Base-by-base conservation (phyloP, 2,888 invertebrate species). In the Zonitis immaculata region DNA sequence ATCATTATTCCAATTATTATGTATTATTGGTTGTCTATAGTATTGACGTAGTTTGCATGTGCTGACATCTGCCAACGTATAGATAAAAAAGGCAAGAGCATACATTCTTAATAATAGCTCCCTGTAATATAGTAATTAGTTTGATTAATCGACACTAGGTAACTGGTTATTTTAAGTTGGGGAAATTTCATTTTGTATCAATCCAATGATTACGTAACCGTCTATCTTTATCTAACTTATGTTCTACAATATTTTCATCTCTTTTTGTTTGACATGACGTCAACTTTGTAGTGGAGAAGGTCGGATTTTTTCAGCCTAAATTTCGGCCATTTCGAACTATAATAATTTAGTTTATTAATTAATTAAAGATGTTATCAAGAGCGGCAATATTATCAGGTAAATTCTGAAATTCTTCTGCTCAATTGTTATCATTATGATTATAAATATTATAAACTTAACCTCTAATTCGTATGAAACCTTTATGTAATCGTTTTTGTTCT, bases 371-470 rank as follows among this genome's bases (percentile, higher is more conserved):
- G 86, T 77, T 86, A 73, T 86, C 86, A 66, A 83, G 85, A 70
- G 79, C 82, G 74, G 81, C 83, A 76, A 78, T 85, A 76, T 81
- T 85, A 74, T 79, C 85, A 79, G 84, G 86, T 86, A 81, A 75
- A 77, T 9, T 20, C 11, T 18, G 4, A 5, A 11, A 43, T 47
- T 47, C 7, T 54, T 49, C 1, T 1, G 2, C 3, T 2, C 11
- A 18, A 6, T n/a, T 11, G n/a, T 39, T 20, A 5, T n/a, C n/a
- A 16, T 16, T 22, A 3, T n/a, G 26, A 4, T n/a, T n/a, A n/a
- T n/a, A n/a, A 5, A 11, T n/a, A 39, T 8, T 1, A 12, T 4
- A 4, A 42, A 25, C 16, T n/a, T 49, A 18, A 45, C 44, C 44
- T 52, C 42, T 11, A 32, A 48, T n/a, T 42, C 16, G n/a, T 11